These are phyloP conservation scores for Tenthredo amoena DNA, from an alignment of 2,888 invertebrate species.

Conservation along the genomic window DNA sequence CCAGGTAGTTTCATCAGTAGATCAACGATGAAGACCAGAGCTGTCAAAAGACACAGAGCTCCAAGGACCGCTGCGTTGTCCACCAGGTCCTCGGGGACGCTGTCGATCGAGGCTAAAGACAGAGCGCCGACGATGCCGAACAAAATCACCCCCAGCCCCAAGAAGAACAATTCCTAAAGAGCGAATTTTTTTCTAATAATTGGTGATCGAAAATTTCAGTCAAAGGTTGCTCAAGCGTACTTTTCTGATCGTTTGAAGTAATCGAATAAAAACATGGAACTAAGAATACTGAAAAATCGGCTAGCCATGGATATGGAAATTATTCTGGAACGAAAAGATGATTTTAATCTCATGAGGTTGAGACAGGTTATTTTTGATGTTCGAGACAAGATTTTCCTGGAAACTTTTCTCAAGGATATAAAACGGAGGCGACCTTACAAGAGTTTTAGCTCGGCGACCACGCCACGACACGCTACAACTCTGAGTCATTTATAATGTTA, in stretches of 20 bases:
- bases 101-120: constrained; percentile 86
- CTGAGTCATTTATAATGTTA: constrained; percentile 27
- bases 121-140: constrained; percentile 86
- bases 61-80: constrained; percentile 88
- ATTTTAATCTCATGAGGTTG: constrained; percentile 5
- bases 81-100: constrained; percentile 83
- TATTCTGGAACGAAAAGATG: background rate
- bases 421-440: constrained; percentile 18
- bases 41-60: constrained; percentile 83
- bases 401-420: constrained; percentile 28
- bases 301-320: background rate
- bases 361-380: background rate
- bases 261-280: background rate
- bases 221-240: background rate
- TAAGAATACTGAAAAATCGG: background rate
- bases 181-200: background rate
- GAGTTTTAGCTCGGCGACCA: background rate
- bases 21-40: constrained; percentile 85
- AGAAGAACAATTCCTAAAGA: constrained; percentile 83
- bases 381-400: background rate
- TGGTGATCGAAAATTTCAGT: background rate
- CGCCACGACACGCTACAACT: constrained; percentile 1
- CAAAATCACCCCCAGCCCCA: constrained; percentile 86
- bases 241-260: background rate
- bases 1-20: constrained; percentile 74